Conservation (phyloP, 2,888 invertebrate genomes). For the Dynastes hyllus region DNA sequence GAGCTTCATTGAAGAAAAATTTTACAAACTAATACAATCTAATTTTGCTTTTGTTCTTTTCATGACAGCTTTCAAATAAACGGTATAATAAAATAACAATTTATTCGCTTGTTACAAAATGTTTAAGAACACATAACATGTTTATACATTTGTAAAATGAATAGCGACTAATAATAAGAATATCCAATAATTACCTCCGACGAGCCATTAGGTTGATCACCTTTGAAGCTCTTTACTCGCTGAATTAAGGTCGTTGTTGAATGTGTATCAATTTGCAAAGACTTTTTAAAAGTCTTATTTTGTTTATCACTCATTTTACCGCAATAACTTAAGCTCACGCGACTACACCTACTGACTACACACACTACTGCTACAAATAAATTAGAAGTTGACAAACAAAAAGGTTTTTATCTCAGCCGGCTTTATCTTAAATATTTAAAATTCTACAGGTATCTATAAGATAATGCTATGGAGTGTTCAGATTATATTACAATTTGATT, state of each 20-base stretch:
- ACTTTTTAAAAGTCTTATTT: slow-evolving; percentile 38
- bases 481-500: slow-evolving; percentile 17
- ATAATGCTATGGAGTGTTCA: neutral
- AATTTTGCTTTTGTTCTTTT: too few relatives aligned
- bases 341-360: neutral
- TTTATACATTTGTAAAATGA: too few relatives aligned
- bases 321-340: neutral
- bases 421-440: slow-evolving; percentile 24
- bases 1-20: neutral
- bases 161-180: too few relatives aligned
- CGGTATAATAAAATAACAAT: too few relatives aligned
- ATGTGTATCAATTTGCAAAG: neutral
- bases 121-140: too few relatives aligned
- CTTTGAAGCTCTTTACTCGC: slow-evolving; percentile 37
- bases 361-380: neutral
- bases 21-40: too few relatives aligned
- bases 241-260: slow-evolving; percentile 23
- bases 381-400: slow-evolving; percentile 32
- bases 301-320: slow-evolving; percentile 31
- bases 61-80: too few relatives aligned
- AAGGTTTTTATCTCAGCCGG: neutral
- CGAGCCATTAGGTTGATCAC: slow-evolving; percentile 8
- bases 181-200: slow-evolving; percentile 22
- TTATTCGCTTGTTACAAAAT: too few relatives aligned
- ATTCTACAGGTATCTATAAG: slow-evolving; percentile 4